Evolutionary conservation across 2,888 invertebrate species (phyloP), one percentile per base, ranked within the genome.

Genomic region (Yponomeuta sedellus): DNA sequence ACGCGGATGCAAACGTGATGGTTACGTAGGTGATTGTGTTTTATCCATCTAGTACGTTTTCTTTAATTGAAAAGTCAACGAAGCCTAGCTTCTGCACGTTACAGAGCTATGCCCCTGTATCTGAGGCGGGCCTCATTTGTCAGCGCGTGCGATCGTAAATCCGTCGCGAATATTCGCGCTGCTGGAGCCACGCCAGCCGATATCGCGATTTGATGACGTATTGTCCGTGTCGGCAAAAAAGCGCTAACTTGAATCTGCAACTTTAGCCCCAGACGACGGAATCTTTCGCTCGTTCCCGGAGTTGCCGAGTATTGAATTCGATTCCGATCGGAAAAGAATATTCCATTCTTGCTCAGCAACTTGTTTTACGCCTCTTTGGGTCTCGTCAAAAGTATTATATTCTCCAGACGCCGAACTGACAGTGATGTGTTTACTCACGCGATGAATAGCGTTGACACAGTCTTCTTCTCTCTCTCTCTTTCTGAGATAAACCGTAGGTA

Each of bases 111-210:
- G 44, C 19, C 52, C 52, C 56, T 34, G 66, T 56, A 59, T 66
- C 59, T 64, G 58, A 22, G 58, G n/a, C 63, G 40, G 39, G 25
- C 40, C 58, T 66, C 66, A 66, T 66, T 66, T 66, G 66, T 66
- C 66, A 61, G 59, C n/a, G 58, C 10, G 65, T 61, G 25, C 61
- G 61, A 61, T 61, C 59, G 61, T 25, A 44, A 44, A 59, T 59
- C 25, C 58, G 58, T 57, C 63, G 40, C 19, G 63, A 63, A 63
- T 44, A 44, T 40, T 63, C 44, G 52, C 19, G 44, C 16, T 22
- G 44, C 28, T 63, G 63, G 63, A 44, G 20, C 6, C n/a, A 10
- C 44, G 63, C 63, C 63, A 63, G 22, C 11, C 44, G 40, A 63
- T 63, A 63, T 44, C 44, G 63, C 63, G 63, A 63, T 63, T 63